phyloP scores from a whole-genome alignment of 2,113 vertebrate species.

The Ciconia stormi region DNA sequence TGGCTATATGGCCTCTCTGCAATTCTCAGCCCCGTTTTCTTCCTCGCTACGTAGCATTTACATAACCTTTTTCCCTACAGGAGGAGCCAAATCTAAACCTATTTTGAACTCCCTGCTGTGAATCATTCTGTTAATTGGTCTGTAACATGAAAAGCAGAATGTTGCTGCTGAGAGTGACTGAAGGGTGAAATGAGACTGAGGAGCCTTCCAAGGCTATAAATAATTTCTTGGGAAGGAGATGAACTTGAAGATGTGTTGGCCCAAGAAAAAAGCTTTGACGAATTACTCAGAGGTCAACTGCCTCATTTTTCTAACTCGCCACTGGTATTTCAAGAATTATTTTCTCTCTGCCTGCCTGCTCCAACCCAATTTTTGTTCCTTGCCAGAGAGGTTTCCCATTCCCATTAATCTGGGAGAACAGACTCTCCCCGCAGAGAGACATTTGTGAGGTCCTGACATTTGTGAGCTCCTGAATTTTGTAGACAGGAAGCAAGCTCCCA shows the following conservation, averaged over 20 bases:
- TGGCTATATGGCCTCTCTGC: background rate
- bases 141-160: constrained; percentile 60
- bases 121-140: constrained; percentile 66
- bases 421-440: background rate
- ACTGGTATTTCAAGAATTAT: constrained; percentile 19
- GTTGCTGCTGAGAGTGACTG: constrained; percentile 56
- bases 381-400: background rate
- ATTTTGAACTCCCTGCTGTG: constrained; percentile 59
- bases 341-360: background rate
- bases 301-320: constrained; percentile 27
- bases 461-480: background rate
- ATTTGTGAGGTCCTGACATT: background rate
- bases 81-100: constrained; percentile 39
- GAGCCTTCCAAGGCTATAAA: constrained; percentile 55
- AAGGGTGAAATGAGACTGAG: constrained; percentile 57
- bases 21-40: background rate
- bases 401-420: background rate
- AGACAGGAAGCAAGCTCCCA: background rate
- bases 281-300: constrained; percentile 42
- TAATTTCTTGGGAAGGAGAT: constrained; percentile 48
- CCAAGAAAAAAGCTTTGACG: constrained; percentile 19
- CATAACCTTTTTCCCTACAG: background rate
- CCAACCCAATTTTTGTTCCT: background rate
- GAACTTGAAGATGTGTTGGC: constrained; percentile 31
- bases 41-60: background rate